A percentile compares a stretch with the other conserved stretches of the same genome.
Evolutionary conservation across 2,113 vertebrate genomes (phyloP).

Genomic region (Peromyscus polionotus): DNA sequence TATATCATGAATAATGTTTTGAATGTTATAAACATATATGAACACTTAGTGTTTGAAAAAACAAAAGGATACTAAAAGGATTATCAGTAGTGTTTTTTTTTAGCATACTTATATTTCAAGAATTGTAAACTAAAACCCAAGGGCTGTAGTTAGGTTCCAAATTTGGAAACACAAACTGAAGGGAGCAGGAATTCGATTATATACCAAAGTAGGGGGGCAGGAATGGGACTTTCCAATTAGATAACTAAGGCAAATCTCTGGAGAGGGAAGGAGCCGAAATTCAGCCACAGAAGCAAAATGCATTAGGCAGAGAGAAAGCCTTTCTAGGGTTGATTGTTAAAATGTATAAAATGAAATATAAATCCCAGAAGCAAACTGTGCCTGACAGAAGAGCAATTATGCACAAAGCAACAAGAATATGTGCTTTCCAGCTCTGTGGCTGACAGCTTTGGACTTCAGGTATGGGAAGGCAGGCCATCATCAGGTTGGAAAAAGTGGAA

Average conservation of each 20-base stretch:
- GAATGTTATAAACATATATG: background rate
- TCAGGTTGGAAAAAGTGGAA: background rate
- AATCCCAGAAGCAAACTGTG: background rate
- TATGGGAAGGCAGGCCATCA: background rate
- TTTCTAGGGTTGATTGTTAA: slow-evolving; percentile 5
- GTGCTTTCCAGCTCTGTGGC: background rate
- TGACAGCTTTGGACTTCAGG: background rate
- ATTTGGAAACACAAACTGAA: background rate
- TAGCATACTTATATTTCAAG: background rate
- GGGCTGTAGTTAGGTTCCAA: slow-evolving; percentile 3
- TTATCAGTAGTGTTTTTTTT: background rate
- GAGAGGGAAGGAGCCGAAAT: background rate
- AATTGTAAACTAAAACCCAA: slow-evolving; percentile 27
- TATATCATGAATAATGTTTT: background rate
- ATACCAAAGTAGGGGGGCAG: background rate
- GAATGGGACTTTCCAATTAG: slow-evolving; percentile 50
- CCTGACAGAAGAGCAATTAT: background rate
- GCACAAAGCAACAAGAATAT: background rate
- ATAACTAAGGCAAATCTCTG: background rate
- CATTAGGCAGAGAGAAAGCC: background rate
- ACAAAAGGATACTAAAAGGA: background rate
- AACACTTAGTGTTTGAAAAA: slow-evolving; percentile 9
- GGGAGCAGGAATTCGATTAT: background rate
- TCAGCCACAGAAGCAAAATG: slow-evolving; percentile 43
- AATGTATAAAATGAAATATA: background rate